Evolutionary conservation across 2,113 vertebrate species (phyloP), one percentile per base, ranked within the genome.

Genomic region (Uropsilus gracilis): DNA sequence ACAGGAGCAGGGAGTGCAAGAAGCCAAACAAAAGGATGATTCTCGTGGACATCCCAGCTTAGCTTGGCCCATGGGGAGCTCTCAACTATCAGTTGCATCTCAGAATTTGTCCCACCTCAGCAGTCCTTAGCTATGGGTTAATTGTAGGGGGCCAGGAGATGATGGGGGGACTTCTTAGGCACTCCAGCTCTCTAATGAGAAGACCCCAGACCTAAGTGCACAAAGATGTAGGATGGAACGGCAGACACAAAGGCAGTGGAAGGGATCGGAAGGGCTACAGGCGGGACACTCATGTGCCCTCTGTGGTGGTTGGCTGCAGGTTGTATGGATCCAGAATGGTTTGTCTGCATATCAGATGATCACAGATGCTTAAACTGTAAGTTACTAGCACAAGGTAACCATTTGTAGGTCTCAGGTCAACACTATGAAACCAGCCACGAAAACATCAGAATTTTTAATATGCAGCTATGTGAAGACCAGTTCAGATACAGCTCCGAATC

Each of bases 61-160:
- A 4, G 18, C 26, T 2, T 2, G 17, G 42, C 46, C 39, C 44
- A 10, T 0, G 0, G 32, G 14, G 46, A 57, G 44, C 59, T 42
- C 32, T 8, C 3, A 39, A 80, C 20, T 3, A 2, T 26, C 34
- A 34, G 6, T 42, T 22, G 34, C 24, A 55, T 34, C 76, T 92
- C 76, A 50, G 44, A 63, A 30, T 57, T 30, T 50, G 22, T 24
- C 59, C 30, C 9, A 3, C 48, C 44, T 44, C 13, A 6, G 22
- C 18, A 1, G 4, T 72, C 34, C 53, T 80, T 46, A 50, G 24
- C 28, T n/a, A 6, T 80, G 64, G n/a, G 75, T 50, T 46, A n/a
- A 18, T 34, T 14, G 5, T 17, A 34, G 5, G 1, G 26, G 61
- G 61, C 9, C 1, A 28, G 26, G 57, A 55, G 53, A 55, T 5